phyloP scores from a whole-genome alignment of 1,140 invertebrate species.

The Drosophila saltans region DNA sequence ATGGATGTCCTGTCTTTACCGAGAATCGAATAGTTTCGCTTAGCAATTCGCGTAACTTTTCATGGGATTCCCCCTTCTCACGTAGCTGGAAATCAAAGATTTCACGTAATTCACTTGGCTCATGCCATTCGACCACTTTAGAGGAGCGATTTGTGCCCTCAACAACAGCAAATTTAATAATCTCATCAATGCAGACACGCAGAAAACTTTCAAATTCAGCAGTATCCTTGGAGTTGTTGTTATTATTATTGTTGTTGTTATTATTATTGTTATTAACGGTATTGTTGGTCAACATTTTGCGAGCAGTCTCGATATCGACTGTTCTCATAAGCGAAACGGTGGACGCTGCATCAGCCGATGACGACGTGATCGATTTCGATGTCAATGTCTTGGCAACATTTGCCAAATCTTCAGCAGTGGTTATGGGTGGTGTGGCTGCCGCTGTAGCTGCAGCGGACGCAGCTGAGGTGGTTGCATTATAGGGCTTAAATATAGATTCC shows the following conservation, averaged over 20 bases:
- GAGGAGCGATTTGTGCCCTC: slow-evolving; percentile 87
- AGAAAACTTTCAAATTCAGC: slow-evolving; percentile 89
- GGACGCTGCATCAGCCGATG: slow-evolving; percentile 50
- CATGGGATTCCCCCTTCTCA: slow-evolving; percentile 86
- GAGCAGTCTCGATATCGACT: slow-evolving; percentile 49
- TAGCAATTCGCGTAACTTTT: slow-evolving; percentile 87
- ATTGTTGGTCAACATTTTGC: slow-evolving; percentile 57
- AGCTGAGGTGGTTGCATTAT: slow-evolving; percentile 39
- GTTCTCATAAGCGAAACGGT: slow-evolving; percentile 17
- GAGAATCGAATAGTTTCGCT: slow-evolving; percentile 90
- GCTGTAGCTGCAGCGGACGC: neutral
- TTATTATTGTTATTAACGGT: slow-evolving; percentile 21
- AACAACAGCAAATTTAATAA: slow-evolving; percentile 90
- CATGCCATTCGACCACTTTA: slow-evolving; percentile 90
- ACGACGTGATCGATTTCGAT: slow-evolving; percentile 49
- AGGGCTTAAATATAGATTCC: slow-evolving; percentile 82
- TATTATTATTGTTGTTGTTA: slow-evolving; percentile 40
- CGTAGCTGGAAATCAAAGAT: slow-evolving; percentile 87
- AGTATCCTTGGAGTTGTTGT: slow-evolving; percentile 38
- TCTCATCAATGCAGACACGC: slow-evolving; percentile 87
- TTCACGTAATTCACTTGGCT: slow-evolving; percentile 87
- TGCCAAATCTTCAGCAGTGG: slow-evolving; percentile 67
- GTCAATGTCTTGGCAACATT: slow-evolving; percentile 46
- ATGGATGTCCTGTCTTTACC: slow-evolving; percentile 94
- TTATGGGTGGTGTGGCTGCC: no score